A percentile compares a stretch with the other conserved stretches of the same genome.
Evolutionary conservation across 2,113 vertebrate species (phyloP).

Genomic region (Mirounga angustirostris): DNA sequence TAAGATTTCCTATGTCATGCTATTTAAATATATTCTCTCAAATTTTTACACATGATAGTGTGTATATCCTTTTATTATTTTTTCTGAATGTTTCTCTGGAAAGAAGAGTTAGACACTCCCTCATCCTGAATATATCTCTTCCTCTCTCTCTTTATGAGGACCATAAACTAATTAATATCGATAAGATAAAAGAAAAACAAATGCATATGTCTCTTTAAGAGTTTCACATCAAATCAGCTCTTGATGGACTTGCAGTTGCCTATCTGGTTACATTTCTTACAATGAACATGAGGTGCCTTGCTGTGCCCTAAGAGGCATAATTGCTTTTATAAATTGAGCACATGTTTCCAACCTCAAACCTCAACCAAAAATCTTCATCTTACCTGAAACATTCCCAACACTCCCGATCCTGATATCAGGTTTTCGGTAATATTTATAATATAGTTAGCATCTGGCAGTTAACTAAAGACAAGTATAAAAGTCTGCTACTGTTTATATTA

Average conservation of each 20-base stretch:
- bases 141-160: not conserved
- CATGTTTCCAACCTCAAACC: not conserved
- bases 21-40: constrained; percentile 31
- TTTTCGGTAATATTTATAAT: not conserved
- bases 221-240: not conserved
- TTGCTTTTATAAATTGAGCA: not conserved
- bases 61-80: not conserved
- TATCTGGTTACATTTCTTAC: not conserved
- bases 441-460: not conserved
- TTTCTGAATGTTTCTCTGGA: not conserved
- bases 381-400: not conserved
- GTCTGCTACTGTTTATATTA: not conserved
- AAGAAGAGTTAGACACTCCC: not conserved
- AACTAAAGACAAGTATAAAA: not conserved
- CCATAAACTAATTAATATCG: not conserved
- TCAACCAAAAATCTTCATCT: not conserved
- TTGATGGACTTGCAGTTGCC: not conserved
- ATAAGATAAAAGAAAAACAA: not conserved
- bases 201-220: not conserved
- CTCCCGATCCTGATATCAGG: not conserved
- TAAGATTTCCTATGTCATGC: not conserved
- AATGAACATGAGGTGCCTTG: not conserved
- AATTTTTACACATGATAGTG: not conserved
- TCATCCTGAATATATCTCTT: not conserved
- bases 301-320: not conserved